These are phyloP conservation scores for Vimba vimba DNA, from an alignment of 2,113 vertebrate genomes.

Conservation along the genomic window DNA sequence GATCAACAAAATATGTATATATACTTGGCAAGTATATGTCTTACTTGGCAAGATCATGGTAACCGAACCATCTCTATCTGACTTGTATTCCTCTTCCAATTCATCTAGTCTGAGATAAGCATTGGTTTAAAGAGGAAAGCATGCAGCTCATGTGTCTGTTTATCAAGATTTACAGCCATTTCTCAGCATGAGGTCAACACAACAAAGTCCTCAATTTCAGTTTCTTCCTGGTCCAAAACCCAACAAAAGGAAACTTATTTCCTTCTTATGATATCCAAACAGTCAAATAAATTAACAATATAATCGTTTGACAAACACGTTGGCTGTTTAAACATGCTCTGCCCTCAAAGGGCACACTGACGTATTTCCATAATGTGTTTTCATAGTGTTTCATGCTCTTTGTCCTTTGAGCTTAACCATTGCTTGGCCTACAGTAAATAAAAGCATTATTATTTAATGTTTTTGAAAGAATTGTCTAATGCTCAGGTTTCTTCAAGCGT, in stretches of 20 bases:
- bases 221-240: neutral
- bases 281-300: neutral
- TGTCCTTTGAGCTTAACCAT: neutral
- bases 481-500: neutral
- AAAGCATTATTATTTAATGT: neutral
- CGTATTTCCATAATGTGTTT: neutral
- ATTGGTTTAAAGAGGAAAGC: neutral
- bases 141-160: neutral
- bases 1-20: too few species aligned
- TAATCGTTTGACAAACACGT: neutral
- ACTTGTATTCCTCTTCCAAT: neutral
- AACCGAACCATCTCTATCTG: neutral
- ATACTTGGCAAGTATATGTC: too few species aligned
- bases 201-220: neutral
- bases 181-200: neutral
- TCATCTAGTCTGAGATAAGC: neutral
- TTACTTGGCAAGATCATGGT: too few species aligned
- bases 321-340: neutral
- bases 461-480: neutral
- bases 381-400: neutral
- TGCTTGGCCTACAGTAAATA: neutral
- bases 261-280: too few species aligned
- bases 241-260: neutral
- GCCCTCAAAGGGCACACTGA: neutral
- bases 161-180: neutral